Conservation (phyloP, 2,888 invertebrate genomes). For the Aspidiotus destructor region DNA sequence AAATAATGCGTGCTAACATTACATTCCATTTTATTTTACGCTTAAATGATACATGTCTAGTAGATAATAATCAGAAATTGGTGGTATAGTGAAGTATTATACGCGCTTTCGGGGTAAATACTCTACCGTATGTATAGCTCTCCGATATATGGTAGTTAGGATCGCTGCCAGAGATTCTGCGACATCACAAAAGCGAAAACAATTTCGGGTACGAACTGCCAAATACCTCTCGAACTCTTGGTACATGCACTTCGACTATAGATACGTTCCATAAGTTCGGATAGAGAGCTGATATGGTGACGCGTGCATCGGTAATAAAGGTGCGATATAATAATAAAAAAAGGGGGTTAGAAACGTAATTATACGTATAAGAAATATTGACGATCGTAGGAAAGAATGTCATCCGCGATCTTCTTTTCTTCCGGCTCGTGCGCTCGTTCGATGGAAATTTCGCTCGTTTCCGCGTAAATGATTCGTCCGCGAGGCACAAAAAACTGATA, state of each 20-base stretch:
- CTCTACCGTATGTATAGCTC: background rate
- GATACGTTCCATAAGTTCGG: no score
- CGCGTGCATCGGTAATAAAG: no score
- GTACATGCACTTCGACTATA: background rate
- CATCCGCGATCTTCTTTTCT: no score
- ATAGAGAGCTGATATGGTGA: no score
- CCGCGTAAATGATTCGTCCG: background rate
- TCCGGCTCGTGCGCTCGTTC: no score
- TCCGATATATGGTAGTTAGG: background rate
- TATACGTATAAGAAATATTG: no score
- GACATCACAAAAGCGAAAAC: background rate
- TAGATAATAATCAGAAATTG: constrained; percentile 1
- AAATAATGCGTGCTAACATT: constrained; percentile 4
- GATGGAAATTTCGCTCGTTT: background rate
- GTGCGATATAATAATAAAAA: no score
- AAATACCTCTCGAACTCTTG: background rate
- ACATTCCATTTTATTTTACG: constrained; percentile 4
- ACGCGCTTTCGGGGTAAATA: no score
- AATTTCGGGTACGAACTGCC: background rate
- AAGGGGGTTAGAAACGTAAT: no score
- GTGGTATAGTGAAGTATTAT: background rate
- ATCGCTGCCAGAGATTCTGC: background rate
- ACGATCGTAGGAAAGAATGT: no score
- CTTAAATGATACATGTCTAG: constrained; percentile 4
- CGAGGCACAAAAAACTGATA: background rate